A percentile compares a stretch with the other conserved stretches of the same genome.
Evolutionary conservation across 2,888 invertebrate genomes (phyloP).

Genomic region (Cryptus armator): DNA sequence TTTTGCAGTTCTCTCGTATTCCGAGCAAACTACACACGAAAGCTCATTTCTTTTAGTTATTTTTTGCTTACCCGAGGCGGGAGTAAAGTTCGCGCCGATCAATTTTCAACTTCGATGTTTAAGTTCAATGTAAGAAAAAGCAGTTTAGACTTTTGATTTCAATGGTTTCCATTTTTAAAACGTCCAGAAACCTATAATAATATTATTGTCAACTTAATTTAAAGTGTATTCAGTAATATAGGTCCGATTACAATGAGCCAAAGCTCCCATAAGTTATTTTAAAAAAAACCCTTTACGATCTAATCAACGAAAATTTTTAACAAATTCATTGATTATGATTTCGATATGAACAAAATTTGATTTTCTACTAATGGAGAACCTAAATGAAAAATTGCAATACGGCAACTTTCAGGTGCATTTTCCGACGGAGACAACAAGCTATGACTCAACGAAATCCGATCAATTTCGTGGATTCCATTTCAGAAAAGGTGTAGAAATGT

Average conservation of each 20-base stretch:
- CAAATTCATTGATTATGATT: background rate
- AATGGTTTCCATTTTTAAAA: background rate
- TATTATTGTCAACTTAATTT: background rate
- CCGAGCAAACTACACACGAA: constrained; percentile 23
- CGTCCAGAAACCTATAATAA: background rate
- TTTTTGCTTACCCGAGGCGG: background rate
- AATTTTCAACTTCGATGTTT: background rate
- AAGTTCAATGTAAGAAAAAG: background rate
- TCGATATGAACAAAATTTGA: too few species aligned
- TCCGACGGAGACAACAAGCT: background rate
- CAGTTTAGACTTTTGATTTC: background rate
- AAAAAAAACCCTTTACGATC: too few species aligned
- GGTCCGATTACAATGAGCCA: background rate
- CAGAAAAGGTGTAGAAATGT: background rate
- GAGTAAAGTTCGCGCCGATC: background rate
- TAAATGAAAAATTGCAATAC: background rate
- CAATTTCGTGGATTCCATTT: background rate
- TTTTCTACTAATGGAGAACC: background rate
- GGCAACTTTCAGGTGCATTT: background rate
- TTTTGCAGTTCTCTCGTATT: constrained; percentile 44
- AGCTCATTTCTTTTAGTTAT: background rate
- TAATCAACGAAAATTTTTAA: too few species aligned
- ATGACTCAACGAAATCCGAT: background rate
- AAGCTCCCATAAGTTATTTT: too few species aligned
- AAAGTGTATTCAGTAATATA: background rate